Evolutionary conservation across 2,113 vertebrate genomes (phyloP), one percentile per base, ranked within the genome.

Genomic region (Cercocebus atys): DNA sequence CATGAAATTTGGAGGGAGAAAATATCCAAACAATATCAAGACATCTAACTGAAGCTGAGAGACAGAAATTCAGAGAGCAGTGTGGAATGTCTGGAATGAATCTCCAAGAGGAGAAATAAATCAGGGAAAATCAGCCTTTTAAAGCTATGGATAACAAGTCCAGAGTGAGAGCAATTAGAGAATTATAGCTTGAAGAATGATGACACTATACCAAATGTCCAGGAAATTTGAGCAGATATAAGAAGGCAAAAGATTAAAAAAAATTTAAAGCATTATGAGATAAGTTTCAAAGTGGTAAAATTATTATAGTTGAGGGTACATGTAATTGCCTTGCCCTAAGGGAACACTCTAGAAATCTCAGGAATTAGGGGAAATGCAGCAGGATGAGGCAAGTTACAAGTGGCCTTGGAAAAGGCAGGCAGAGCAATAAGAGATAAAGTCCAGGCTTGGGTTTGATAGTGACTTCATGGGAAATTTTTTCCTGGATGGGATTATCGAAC

Each of bases 261-360:
- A 90, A 45, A 82, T 81, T 90, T 43, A 94, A 79, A 47, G 38
- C 45, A 82, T 88, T 95, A n/a, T 84, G 92, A 47, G 27, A 12
- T 59, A 40, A 94, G 18, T 93, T 95, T 81, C 47, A 94, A 87
- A 43, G n/a, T 79, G 45, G 66, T 38, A 45, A 88, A 66, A 92
- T 66, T 23, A 82, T 59, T 86, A 83, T 23, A 52, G 10, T 38
- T 90, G 9, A 83, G 11, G 8, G 11, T 90, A 66, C 13, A 45
- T 7, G 11, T 47, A 68, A 64, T 45, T 85, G 4, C 43, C 17
- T 84, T 94, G 35, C 16, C 14, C 5, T 88, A 61, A 83, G 40
- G 13, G 27, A 57, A 75, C 0, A 35, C 25, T 78, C 32, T 30
- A 72, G 81, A 84, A 94, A 96, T 92, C 50, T 96, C 82, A 66